Evolutionary conservation across 64 coral and sea anemone genomes (phyloP).

Genomic region (Hydrozoanthus tunicans): DNA sequence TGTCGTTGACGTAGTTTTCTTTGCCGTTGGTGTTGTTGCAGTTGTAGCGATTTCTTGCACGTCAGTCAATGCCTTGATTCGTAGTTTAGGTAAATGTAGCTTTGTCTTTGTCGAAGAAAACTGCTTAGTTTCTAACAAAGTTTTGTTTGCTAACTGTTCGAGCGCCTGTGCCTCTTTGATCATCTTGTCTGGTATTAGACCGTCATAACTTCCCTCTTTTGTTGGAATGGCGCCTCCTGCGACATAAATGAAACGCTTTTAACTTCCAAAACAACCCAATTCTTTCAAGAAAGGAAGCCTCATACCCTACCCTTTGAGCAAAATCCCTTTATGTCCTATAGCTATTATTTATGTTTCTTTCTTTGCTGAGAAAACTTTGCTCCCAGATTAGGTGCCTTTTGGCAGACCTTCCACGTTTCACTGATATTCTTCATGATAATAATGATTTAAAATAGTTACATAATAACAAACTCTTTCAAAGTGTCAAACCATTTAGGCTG

Average conservation of each 20-base stretch:
- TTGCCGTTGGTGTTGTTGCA: conserved; percentile 22
- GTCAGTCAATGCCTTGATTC: background rate
- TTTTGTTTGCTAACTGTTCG: conserved; percentile 35
- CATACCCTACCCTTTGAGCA: no score
- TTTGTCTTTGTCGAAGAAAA: conserved; percentile 6
- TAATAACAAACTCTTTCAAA: no score
- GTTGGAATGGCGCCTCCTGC: conserved; percentile 78
- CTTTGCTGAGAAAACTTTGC: no score
- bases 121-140: conserved; percentile 28
- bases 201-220: conserved; percentile 79
- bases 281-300: no score
- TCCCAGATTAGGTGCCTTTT: no score
- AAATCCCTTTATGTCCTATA: no score
- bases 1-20: background rate
- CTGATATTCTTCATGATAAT: no score
- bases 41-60: conserved; percentile 1
- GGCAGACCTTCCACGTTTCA: no score
- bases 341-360: no score
- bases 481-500: no score
- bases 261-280: background rate
- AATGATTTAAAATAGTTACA: no score
- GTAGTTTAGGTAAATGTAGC: background rate
- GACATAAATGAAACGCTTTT: background rate
- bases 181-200: conserved; percentile 82
- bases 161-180: conserved; percentile 63